phyloP scores from a whole-genome alignment of 2,888 invertebrate genomes.

The Drosophila demipolita region DNA sequence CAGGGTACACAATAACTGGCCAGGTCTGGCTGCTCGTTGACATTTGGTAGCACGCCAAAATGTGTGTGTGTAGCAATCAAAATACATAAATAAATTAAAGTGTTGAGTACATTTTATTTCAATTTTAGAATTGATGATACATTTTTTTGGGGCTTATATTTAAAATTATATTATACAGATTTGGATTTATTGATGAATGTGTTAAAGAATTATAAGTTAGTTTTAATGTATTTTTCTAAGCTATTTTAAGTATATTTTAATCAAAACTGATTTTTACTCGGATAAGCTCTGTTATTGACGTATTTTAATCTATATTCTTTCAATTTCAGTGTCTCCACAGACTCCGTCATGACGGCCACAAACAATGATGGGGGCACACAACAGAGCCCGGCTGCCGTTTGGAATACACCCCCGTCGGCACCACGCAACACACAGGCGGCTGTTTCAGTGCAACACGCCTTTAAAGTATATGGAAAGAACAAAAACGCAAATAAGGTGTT shows the following conservation, averaged over 20 bases:
- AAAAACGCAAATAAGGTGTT: conserved; percentile 94
- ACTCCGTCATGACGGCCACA: conserved; percentile 83
- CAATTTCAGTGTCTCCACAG: conserved; percentile 82
- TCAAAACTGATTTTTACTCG: conserved; percentile 1
- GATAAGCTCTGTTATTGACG: conserved; percentile 2
- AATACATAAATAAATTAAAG: conserved; percentile 14
- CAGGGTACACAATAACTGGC: conserved; percentile 23
- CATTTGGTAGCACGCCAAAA: conserved; percentile 55
- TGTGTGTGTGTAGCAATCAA: conserved; percentile 51
- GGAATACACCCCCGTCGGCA: conserved; percentile 85
- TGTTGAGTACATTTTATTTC: conserved; percentile 50
- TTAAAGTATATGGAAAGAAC: conserved; percentile 95
- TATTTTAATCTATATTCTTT: conserved; percentile 15
- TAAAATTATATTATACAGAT: not conserved
- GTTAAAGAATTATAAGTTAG: not conserved
- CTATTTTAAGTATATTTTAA: not conserved
- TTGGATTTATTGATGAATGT: conserved; percentile 1
- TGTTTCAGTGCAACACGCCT: conserved; percentile 94
- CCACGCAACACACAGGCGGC: conserved; percentile 88
- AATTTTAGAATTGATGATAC: not conserved
- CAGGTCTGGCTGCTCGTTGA: conserved; percentile 36
- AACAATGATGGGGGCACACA: conserved; percentile 84
- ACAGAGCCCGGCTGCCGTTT: conserved; percentile 78
- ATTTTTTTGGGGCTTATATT: not conserved
- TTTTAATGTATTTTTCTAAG: not conserved